phyloP scores from a whole-genome alignment of 2,113 vertebrate genomes.

The Clarias batrachus region DNA sequence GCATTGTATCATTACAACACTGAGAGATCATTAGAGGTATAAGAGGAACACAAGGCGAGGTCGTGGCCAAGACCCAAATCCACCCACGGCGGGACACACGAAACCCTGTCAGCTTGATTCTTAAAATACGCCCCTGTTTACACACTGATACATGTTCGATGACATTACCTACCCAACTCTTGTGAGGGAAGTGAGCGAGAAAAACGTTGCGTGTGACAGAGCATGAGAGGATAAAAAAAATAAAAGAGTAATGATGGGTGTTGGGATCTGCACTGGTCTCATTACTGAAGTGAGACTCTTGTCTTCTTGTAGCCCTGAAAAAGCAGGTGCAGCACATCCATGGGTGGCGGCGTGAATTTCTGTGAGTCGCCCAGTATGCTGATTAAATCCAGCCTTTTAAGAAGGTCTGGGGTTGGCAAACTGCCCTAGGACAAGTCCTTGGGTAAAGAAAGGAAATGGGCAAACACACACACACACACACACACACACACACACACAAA shows the following conservation, averaged over 20 bases:
- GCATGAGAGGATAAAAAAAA: slow-evolving; percentile 5
- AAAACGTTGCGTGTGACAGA: neutral
- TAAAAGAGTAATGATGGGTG: slow-evolving; percentile 50
- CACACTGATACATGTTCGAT: slow-evolving; percentile 61
- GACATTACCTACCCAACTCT: slow-evolving; percentile 59
- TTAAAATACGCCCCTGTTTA: slow-evolving; percentile 48
- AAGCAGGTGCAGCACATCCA: slow-evolving; percentile 46
- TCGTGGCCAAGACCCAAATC: slow-evolving; percentile 64
- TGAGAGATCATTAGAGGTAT: slow-evolving; percentile 76
- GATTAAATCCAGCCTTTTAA: slow-evolving; percentile 59
- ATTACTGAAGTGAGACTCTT: slow-evolving; percentile 55
- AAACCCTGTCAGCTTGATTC: slow-evolving; percentile 64
- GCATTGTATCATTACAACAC: slow-evolving; percentile 71
- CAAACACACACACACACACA: slow-evolving; percentile 39
- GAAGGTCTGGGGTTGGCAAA: slow-evolving; percentile 46
- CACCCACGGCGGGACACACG: slow-evolving; percentile 66
- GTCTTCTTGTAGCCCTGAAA: slow-evolving; percentile 22
- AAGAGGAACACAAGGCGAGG: slow-evolving; percentile 70
- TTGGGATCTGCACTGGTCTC: slow-evolving; percentile 62
- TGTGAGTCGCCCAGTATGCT: slow-evolving; percentile 30
- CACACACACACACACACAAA: slow-evolving; percentile 31
- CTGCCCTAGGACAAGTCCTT: slow-evolving; percentile 62
- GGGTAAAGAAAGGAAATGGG: slow-evolving; percentile 52
- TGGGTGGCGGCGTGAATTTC: slow-evolving; percentile 36
- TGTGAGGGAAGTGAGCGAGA: neutral